Conservation (phyloP, 2,888 invertebrate species). For the Tenthredo mesomela region DNA sequence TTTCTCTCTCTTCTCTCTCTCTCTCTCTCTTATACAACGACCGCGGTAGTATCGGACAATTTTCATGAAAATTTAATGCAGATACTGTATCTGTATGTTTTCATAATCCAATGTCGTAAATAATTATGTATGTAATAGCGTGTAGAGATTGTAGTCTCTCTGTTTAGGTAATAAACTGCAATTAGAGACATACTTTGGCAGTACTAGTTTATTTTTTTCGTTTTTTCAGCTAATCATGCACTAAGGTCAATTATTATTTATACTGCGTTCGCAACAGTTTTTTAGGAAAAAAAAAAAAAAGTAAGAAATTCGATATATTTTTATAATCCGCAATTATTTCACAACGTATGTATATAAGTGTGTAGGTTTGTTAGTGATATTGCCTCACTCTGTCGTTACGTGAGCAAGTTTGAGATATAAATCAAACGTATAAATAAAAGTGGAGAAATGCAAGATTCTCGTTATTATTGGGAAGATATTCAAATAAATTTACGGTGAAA, state of each 20-base stretch:
- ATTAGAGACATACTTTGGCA: neutral
- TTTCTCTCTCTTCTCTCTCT: no score
- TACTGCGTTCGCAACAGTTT: neutral
- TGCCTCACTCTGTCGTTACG: slow-evolving; percentile 21
- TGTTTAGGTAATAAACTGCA: neutral
- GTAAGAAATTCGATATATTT: neutral
- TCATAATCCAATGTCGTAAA: neutral
- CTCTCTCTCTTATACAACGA: no score
- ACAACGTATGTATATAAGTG: neutral
- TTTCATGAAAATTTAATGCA: no score
- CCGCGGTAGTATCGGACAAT: no score
- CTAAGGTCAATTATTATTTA: neutral
- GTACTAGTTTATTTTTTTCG: neutral
- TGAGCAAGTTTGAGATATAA: neutral
- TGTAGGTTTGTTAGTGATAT: neutral
- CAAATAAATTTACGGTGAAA: neutral
- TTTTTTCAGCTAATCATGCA: neutral
- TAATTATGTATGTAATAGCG: neutral
- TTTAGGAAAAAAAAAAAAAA: neutral
- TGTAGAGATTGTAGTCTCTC: neutral
- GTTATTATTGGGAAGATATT: neutral
- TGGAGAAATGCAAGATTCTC: neutral
- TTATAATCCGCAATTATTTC: neutral
- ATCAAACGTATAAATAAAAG: neutral
- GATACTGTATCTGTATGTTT: neutral